phyloP scores from a whole-genome alignment of 2,797 vertebrate genomes.

The Rhynchonycteris naso region DNA sequence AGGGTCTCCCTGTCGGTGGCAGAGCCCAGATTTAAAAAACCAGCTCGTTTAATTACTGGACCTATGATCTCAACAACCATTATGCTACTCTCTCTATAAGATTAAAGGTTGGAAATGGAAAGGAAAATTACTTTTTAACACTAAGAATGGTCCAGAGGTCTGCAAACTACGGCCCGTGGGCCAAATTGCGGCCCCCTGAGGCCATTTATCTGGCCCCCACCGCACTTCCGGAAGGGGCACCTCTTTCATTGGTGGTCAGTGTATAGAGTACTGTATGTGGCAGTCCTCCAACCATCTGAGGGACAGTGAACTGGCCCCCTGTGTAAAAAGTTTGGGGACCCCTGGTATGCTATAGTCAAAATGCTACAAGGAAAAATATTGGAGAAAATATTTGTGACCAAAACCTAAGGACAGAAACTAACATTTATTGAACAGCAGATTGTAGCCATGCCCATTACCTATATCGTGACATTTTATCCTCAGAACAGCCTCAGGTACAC shows the following conservation, averaged over 20 bases:
- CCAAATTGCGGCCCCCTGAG: too few relatives aligned
- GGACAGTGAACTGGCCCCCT: too few relatives aligned
- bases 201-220: too few relatives aligned
- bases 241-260: too few relatives aligned
- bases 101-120: not conserved
- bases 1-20: not conserved
- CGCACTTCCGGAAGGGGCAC: too few relatives aligned
- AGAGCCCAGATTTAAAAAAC: not conserved
- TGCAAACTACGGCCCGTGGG: too few relatives aligned
- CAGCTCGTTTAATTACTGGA: not conserved
- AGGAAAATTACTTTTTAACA: not conserved
- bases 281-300: too few relatives aligned
- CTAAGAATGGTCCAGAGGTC: not conserved
- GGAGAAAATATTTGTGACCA: not conserved
- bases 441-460: too few relatives aligned
- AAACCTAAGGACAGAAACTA: not conserved
- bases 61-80: not conserved
- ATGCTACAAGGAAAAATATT: not conserved
- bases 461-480: too few relatives aligned
- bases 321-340: too few relatives aligned
- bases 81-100: not conserved
- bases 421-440: not conserved
- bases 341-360: not conserved
- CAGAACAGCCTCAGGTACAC: not conserved
- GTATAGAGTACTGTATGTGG: too few relatives aligned